A percentile compares a stretch with the other conserved stretches of the same genome.
Conservation (phyloP, 1,140 invertebrate genomes). For the Epicauta chinensis region DNA sequence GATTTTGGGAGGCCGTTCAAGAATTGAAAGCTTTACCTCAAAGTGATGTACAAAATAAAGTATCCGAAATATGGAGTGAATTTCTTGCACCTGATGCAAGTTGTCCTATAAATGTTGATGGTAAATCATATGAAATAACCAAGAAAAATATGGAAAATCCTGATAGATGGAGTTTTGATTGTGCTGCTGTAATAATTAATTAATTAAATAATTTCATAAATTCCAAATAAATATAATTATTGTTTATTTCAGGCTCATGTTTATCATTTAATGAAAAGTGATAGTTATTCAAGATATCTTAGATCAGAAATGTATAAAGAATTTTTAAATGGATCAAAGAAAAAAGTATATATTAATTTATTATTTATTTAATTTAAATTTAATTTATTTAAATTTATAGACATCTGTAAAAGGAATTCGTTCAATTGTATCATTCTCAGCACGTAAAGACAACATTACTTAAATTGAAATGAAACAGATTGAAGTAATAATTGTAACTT, state of each 20-base stretch:
- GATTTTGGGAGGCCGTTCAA: conserved; percentile 96
- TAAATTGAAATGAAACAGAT: conserved; percentile 27
- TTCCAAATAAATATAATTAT: background rate
- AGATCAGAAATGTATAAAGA: conserved; percentile 99
- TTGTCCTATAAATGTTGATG: conserved; percentile 96
- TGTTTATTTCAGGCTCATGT: conserved; percentile 77
- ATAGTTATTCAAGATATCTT: conserved; percentile 95
- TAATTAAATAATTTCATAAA: conserved; percentile 1
- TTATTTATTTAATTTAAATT: background rate
- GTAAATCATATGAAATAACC: conserved; percentile 73
- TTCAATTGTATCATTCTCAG: conserved; percentile 78
- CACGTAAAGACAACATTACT: conserved; percentile 57
- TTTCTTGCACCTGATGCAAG: conserved; percentile 90
- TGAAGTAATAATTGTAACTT: conserved; percentile 18
- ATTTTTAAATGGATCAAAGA: conserved; percentile 89
- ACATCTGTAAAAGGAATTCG: conserved; percentile 81
- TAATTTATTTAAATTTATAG: conserved; percentile 47
- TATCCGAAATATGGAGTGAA: conserved; percentile 91
- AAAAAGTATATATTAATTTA: conserved; percentile 65
- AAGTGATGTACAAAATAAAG: conserved; percentile 76
- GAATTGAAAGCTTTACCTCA: conserved; percentile 83
- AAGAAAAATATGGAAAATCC: conserved; percentile 73
- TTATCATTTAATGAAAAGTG: conserved; percentile 98
- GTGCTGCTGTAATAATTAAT: conserved; percentile 79
- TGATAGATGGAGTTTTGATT: conserved; percentile 94